Percentiles rank a stretch among this genome's conserved stretches.
Evolutionary conservation across 30 jellyfish, hydroid and myxozoan species (phyloP).

Genomic region (Hydractinia echinata): DNA sequence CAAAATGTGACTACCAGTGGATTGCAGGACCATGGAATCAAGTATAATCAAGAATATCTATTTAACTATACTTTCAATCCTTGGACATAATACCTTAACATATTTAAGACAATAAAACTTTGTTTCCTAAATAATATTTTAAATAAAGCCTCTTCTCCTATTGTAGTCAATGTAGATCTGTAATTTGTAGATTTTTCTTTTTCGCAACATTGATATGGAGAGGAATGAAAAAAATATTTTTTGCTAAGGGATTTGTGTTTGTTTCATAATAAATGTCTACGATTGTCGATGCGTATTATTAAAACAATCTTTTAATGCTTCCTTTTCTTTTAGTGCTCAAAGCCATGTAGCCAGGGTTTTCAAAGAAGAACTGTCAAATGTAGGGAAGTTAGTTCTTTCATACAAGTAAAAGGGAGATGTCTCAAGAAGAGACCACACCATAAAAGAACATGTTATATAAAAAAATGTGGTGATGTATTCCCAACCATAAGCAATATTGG

Average conservation of each 20-base stretch:
- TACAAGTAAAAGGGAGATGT: constrained; percentile 48
- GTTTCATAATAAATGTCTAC: too few species aligned
- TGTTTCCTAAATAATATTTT: too few species aligned
- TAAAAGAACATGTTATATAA: constrained; percentile 36
- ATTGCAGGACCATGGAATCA: not conserved
- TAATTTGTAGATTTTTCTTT: not conserved
- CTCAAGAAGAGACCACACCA: constrained; percentile 30
- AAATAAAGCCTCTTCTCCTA: too few species aligned
- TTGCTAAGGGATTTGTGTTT: too few species aligned
- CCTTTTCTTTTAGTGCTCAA: constrained; percentile 50
- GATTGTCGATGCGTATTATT: too few species aligned
- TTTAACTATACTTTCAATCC: not conserved
- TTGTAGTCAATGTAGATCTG: too few species aligned
- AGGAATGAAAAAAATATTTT: too few species aligned
- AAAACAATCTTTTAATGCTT: not conserved
- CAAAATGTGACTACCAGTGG: constrained; percentile 18
- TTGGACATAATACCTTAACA: not conserved
- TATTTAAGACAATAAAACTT: not conserved
- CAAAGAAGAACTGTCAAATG: constrained; percentile 51
- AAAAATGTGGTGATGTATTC: constrained; percentile 30
- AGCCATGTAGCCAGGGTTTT: constrained; percentile 47
- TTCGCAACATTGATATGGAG: too few species aligned
- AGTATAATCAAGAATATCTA: not conserved
- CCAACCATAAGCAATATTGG: constrained; percentile 16
- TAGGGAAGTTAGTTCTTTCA: constrained; percentile 49